phyloP scores from a whole-genome alignment of 2,113 vertebrate genomes.

The Labeo catla region DNA sequence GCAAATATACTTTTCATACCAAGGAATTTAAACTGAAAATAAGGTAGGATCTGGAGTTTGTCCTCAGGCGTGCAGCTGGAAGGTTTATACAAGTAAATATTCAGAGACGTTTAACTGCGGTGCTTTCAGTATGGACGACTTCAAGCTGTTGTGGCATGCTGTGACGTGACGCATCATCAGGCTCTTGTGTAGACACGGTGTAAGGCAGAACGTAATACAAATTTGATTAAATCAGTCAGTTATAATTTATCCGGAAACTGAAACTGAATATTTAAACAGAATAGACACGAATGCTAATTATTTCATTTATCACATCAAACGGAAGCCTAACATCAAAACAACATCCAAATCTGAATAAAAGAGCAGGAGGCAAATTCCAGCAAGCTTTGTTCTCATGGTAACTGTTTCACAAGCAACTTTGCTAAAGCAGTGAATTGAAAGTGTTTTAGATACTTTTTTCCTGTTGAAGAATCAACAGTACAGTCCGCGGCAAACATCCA shows the following conservation, averaged over 20 bases:
- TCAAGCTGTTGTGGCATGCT: background rate
- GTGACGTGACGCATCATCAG: background rate
- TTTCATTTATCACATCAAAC: conserved; percentile 36
- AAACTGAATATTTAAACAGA: conserved; percentile 14
- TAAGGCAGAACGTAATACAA: background rate
- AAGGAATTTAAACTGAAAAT: background rate
- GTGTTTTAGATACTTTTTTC: background rate
- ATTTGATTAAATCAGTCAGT: conserved; percentile 32
- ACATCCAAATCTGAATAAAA: conserved; percentile 36
- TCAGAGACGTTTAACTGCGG: background rate
- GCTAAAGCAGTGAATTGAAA: background rate
- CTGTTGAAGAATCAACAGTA: background rate
- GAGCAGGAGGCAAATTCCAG: conserved; percentile 23
- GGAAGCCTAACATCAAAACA: conserved; percentile 44
- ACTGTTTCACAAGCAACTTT: conserved; percentile 45
- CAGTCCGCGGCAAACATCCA: background rate
- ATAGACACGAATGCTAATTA: conserved; percentile 9
- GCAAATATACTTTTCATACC: background rate
- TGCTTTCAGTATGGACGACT: background rate
- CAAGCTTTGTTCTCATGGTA: conserved; percentile 54
- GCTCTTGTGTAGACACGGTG: too few relatives aligned
- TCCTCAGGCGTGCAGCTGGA: background rate
- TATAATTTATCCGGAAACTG: background rate
- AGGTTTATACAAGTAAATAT: background rate
- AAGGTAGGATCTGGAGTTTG: background rate